Base-by-base conservation (phyloP, 2,888 invertebrate genomes). In the Palloptera scutellata region DNA sequence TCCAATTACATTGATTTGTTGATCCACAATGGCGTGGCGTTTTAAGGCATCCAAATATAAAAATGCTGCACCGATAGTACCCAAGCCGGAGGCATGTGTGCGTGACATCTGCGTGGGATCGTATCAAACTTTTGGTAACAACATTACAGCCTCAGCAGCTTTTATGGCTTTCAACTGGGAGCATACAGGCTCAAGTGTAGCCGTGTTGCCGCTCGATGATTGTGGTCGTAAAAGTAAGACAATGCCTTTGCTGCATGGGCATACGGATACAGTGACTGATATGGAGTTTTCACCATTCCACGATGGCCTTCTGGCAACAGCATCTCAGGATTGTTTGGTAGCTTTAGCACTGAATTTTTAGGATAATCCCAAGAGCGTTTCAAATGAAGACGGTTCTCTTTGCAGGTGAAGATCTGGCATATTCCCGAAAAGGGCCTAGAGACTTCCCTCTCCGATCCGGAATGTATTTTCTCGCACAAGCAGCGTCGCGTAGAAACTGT, bases 31-130 rank as follows among this genome's bases (percentile, higher is more conserved):
- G 95, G 94, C 95, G 86, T 95, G 95, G 94, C 89, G 96, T 86
- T 97, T 97, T 87, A 97, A 97, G 88, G 95, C 96, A 83, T 97
- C 97, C 72, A 98, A 98, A 86, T 98, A 95, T 86, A 98, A 97
- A 89, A 98, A 98, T 91, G 96, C 97, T 73, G 93, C 95, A 75
- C 96, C 97, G 54, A 96, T 96, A 81, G 92, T 96, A 80, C 96
- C 97, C 51, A 97, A 97, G 84, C 95, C 96, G 69, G 97, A 97
- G 88, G 92, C 93, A 84, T 91, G 87, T 74, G 89, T 94, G 74
- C 89, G 94, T 75, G 97, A 97, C 84, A 90, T 98, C 76, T 92
- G 92, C 78, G 94, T 97, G 68, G 96, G 96, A 41, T 95, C 94
- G 43, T 94, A 97, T 85, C 95, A 95, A 83, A 96, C 96, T 17